These are phyloP conservation scores for Bombus breviceps DNA, from an alignment of 1,140 invertebrate species.

Conservation along the genomic window DNA sequence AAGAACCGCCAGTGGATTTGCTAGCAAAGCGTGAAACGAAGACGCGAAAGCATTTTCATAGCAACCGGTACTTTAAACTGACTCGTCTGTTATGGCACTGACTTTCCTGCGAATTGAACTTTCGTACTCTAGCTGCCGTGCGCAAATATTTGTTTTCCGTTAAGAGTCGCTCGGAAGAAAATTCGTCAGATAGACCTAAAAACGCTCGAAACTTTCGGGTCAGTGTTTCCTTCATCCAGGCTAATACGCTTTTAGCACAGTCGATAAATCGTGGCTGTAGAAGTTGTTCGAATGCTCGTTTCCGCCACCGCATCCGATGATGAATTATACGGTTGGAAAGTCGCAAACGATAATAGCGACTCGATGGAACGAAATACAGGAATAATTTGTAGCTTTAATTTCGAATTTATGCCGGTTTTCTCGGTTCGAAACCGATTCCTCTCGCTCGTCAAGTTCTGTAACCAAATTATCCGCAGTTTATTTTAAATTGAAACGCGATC, in stretches of 20 bases:
- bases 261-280: neutral
- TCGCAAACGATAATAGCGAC: neutral
- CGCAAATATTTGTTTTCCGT: constrained; percentile 47
- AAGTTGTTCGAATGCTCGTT: neutral
- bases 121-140: neutral
- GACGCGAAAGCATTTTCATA: neutral
- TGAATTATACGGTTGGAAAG: neutral
- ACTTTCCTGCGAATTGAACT: constrained; percentile 9
- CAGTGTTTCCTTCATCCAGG: neutral
- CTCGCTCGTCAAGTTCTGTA: neutral
- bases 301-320: neutral
- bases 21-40: constrained; percentile 5
- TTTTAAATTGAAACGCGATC: neutral
- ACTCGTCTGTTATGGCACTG: constrained; percentile 4
- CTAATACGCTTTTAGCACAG: neutral
- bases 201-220: neutral
- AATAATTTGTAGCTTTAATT: neutral
- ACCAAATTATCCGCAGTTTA: neutral
- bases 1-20: neutral
- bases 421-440: neutral
- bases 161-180: neutral
- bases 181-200: neutral
- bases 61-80: neutral
- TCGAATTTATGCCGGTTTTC: neutral
- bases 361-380: too few relatives aligned